Base-by-base conservation (phyloP, 2,113 vertebrate genomes). In the Excalfactoria chinensis region DNA sequence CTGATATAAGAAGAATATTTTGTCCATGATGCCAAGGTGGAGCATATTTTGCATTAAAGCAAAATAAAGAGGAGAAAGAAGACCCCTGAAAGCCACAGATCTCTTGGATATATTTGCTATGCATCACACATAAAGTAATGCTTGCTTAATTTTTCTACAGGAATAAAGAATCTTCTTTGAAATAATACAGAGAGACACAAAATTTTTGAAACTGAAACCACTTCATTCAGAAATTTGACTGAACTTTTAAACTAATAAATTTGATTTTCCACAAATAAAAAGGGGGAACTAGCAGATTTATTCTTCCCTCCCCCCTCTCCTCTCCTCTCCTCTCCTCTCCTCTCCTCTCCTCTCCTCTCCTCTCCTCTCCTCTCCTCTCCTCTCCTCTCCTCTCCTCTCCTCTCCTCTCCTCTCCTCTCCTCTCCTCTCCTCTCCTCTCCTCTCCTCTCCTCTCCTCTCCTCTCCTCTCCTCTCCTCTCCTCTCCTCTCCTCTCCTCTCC, bases 261-360 rank as follows among this genome's bases (percentile, higher is more conserved):
- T 77, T 80, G 20, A 75, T 84, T 92, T 88, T 95, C 72, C 82
- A 91, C 90, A 91, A 87, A 92, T 84, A 90, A 86, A 92, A 88
- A 73, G 49, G 60, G 66, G 9, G 25, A 71, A 19, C 9, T 74
- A 78, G 30, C 88, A 80, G 19, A 1, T 19, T 19, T 32, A 11
- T 11, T 11, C 9, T 62, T 62, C 23, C 7, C 4, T 37, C 12
- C 25, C 20, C 12, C n/a, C n/a, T n/a, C n/a, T n/a, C n/a, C n/a
- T n/a, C n/a, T n/a, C n/a, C n/a, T 34, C 19, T 35, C 22, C 49
- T 51, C 11, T 26, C 22, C 22, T 49, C 12, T 25, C 22, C 22
- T 49, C 11, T 28, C 19, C 35, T 35, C 21, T 26, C 1, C 2
- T 3, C 20, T 40, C n/a, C 58, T n/a, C 21, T 28, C 0, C 2